These are phyloP conservation scores for Cichlasoma orientale DNA, from an alignment of 2,797 vertebrate species.

Conservation along the genomic window DNA sequence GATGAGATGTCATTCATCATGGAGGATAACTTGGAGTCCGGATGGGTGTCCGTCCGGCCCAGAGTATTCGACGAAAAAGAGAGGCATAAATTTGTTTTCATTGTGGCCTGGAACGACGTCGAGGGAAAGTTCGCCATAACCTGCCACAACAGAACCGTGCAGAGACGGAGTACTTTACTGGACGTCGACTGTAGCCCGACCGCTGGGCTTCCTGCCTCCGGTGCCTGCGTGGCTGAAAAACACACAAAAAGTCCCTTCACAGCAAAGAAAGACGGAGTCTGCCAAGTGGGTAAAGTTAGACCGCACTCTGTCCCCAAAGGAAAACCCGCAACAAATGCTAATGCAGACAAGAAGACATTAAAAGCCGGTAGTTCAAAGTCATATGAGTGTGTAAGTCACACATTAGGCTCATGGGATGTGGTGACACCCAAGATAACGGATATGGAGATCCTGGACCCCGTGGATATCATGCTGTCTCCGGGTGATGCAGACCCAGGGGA, in stretches of 20 bases:
- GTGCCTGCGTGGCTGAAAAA: constrained; percentile 40
- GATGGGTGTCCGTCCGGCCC: constrained; percentile 95
- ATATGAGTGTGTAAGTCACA: constrained; percentile 53
- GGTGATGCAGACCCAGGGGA: constrained; percentile 55
- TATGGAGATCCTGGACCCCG: constrained; percentile 70
- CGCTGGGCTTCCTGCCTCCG: neutral
- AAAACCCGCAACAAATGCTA: constrained; percentile 19
- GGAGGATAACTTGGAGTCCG: constrained; percentile 93
- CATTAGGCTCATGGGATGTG: constrained; percentile 61
- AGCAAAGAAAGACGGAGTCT: constrained; percentile 30
- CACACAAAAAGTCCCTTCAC: constrained; percentile 20
- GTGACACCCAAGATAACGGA: constrained; percentile 60
- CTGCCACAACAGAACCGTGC: constrained; percentile 94
- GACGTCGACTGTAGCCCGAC: constrained; percentile 63
- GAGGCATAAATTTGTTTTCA: constrained; percentile 92
- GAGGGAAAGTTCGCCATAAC: constrained; percentile 96
- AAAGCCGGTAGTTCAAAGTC: constrained; percentile 32
- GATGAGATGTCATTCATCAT: constrained; percentile 88
- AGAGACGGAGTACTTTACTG: constrained; percentile 83
- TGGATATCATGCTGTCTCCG: constrained; percentile 35
- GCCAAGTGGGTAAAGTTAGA: constrained; percentile 37
- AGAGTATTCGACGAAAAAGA: constrained; percentile 93
- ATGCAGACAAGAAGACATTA: constrained; percentile 2
- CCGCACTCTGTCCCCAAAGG: constrained; percentile 55
- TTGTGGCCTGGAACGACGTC: constrained; percentile 96